Evolutionary conservation across 1,140 invertebrate genomes (phyloP).

Genomic region (Choristoneura fumiferana): DNA sequence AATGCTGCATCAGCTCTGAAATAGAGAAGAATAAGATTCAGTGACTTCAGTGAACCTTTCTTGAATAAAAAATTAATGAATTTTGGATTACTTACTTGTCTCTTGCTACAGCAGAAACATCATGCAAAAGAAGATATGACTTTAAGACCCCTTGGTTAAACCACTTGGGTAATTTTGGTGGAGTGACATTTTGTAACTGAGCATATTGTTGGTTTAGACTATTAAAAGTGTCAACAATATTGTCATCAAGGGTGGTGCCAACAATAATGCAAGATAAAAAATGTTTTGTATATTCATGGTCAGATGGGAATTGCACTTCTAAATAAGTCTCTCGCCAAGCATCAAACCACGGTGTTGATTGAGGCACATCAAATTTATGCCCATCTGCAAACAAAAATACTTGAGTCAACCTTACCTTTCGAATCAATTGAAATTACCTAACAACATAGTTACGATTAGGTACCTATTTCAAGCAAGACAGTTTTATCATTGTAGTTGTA

Average conservation of each 20-base stretch:
- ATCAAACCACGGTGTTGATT: slow-evolving; percentile 96
- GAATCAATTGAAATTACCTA: slow-evolving; percentile 12
- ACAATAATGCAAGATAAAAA: slow-evolving; percentile 95
- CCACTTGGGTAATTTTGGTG: slow-evolving; percentile 93
- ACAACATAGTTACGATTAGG: too few species aligned
- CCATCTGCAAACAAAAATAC: slow-evolving; percentile 61
- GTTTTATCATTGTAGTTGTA: slow-evolving; percentile 84
- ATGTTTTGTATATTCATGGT: slow-evolving; percentile 97
- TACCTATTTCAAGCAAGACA: slow-evolving; percentile 54
- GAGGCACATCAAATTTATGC: slow-evolving; percentile 83
- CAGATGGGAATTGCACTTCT: slow-evolving; percentile 92
- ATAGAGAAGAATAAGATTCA: slow-evolving; percentile 37
- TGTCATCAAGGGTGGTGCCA: slow-evolving; percentile 88
- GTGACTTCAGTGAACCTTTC: background rate
- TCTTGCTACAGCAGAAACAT: slow-evolving; percentile 74
- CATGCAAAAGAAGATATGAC: slow-evolving; percentile 95
- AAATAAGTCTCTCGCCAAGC: slow-evolving; percentile 96
- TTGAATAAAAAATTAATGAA: slow-evolving; percentile 21
- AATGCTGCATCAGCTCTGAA: slow-evolving; percentile 89
- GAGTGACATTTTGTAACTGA: slow-evolving; percentile 85
- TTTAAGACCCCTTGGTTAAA: slow-evolving; percentile 91
- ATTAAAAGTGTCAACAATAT: slow-evolving; percentile 89
- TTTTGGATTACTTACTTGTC: slow-evolving; percentile 53
- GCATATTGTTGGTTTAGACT: slow-evolving; percentile 88
- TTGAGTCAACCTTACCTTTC: slow-evolving; percentile 17